These are phyloP conservation scores for Amblyraja radiata DNA, from an alignment of 2,797 vertebrate genomes.

Conservation along the genomic window DNA sequence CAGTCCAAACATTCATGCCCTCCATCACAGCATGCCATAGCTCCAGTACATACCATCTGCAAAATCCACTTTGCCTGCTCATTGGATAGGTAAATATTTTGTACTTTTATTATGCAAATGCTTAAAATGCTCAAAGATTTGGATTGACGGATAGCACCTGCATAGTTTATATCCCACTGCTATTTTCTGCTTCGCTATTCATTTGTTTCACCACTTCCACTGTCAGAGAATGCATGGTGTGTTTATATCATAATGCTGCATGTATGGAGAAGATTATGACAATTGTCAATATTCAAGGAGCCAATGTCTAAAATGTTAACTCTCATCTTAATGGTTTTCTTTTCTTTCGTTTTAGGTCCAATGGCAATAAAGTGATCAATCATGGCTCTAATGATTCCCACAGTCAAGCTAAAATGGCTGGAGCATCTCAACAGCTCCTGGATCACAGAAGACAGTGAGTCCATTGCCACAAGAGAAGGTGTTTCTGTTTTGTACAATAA, in stretches of 20 bases:
- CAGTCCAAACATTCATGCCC: too few species aligned
- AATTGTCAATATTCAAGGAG: neutral
- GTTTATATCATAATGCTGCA: neutral
- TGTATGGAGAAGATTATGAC: constrained; percentile 1
- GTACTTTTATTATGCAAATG: neutral
- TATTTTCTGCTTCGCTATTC: neutral
- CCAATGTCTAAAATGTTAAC: neutral
- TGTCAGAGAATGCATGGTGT: neutral
- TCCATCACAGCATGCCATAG: too few species aligned
- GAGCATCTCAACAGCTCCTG: constrained; percentile 97
- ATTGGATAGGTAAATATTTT: neutral
- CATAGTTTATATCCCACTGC: neutral
- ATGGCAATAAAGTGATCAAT: constrained; percentile 77
- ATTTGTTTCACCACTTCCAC: neutral
- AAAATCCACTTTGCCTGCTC: too few species aligned
- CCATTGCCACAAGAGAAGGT: constrained; percentile 88
- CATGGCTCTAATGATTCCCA: constrained; percentile 93
- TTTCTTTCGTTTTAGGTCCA: constrained; percentile 56
- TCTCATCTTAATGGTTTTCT: constrained; percentile 35
- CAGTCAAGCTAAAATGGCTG: constrained; percentile 97
- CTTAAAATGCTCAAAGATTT: neutral
- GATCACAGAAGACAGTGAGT: constrained; percentile 98
- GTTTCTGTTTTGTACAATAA: constrained; percentile 83
- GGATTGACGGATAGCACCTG: neutral
- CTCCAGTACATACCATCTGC: too few species aligned